These are phyloP conservation scores for Cantharis rufa DNA, from an alignment of 2,888 invertebrate species.

Conservation along the genomic window DNA sequence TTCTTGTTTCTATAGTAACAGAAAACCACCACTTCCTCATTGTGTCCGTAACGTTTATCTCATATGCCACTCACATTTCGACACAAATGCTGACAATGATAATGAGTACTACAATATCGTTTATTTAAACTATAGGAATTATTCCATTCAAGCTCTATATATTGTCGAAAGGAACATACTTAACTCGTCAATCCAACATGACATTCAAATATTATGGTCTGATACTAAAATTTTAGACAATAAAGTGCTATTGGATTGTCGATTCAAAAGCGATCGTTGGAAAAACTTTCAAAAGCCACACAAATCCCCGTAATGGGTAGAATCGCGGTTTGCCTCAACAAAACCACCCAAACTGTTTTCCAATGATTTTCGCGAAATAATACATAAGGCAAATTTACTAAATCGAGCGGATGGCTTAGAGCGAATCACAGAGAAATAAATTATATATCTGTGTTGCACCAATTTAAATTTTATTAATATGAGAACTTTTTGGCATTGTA, in stretches of 20 bases:
- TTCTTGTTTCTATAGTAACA: constrained; percentile 14
- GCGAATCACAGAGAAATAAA: too few species aligned
- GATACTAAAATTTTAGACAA: not conserved
- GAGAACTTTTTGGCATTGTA: not conserved
- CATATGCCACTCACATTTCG: constrained; percentile 6
- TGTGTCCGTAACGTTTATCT: constrained; percentile 5
- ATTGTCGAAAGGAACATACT: not conserved
- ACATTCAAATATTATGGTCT: not conserved
- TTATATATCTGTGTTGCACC: not conserved
- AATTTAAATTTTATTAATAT: not conserved
- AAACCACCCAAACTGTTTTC: constrained; percentile 4
- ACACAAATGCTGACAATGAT: constrained; percentile 3
- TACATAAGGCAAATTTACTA: not conserved
- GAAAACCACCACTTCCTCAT: constrained; percentile 1
- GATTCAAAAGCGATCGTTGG: not conserved
- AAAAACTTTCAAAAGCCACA: not conserved
- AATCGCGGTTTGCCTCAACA: not conserved
- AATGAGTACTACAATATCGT: not conserved
- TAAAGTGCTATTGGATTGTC: not conserved
- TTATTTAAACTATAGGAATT: not conserved
- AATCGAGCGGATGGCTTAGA: too few species aligned
- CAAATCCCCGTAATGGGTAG: not conserved
- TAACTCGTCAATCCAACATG: not conserved
- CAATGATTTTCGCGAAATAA: constrained; percentile 1
- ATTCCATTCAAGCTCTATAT: not conserved